These are phyloP conservation scores for Poeciliopsis turrubarensis DNA, from an alignment of 2,113 vertebrate genomes.

Conservation along the genomic window DNA sequence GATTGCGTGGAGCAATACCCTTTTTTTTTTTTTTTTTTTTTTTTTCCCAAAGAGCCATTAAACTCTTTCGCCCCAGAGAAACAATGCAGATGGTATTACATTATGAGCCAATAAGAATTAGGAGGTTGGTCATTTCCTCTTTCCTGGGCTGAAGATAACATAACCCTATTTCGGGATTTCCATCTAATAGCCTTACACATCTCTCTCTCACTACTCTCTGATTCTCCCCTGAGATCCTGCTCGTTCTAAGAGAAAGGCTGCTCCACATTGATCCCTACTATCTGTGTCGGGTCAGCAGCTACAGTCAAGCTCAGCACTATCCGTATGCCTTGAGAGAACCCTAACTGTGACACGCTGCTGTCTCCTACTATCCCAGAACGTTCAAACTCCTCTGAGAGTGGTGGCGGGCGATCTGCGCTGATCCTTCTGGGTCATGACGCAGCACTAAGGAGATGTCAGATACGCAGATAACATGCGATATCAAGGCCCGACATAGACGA, in stretches of 20 bases:
- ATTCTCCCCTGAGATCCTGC: constrained; percentile 67
- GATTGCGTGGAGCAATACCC: constrained; percentile 47
- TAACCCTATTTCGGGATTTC: constrained; percentile 67
- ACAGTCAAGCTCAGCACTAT: constrained; percentile 66
- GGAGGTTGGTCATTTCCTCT: constrained; percentile 68
- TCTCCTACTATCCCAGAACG: constrained; percentile 27
- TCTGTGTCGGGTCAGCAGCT: constrained; percentile 71
- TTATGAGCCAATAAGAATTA: constrained; percentile 67
- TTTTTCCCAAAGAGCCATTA: constrained; percentile 36
- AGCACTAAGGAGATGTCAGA: constrained; percentile 38
- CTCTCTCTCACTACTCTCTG: constrained; percentile 24
- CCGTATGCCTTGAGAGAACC: constrained; percentile 34
- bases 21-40: constrained; percentile 20
- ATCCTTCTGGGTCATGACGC: constrained; percentile 34
- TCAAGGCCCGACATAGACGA: constrained; percentile 23
- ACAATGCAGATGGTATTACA: constrained; percentile 57
- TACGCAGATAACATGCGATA: constrained; percentile 42
- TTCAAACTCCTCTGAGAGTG: constrained; percentile 28
- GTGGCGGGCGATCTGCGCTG: constrained; percentile 40
- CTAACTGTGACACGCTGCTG: constrained; percentile 39
- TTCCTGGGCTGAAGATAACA: constrained; percentile 63
- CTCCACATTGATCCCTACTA: constrained; percentile 70
- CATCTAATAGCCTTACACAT: constrained; percentile 51
- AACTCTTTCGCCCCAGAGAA: constrained; percentile 47
- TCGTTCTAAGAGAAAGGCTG: constrained; percentile 59